Conservation (phyloP, 2,888 invertebrate species). For the Pyrrhosoma nymphula region DNA sequence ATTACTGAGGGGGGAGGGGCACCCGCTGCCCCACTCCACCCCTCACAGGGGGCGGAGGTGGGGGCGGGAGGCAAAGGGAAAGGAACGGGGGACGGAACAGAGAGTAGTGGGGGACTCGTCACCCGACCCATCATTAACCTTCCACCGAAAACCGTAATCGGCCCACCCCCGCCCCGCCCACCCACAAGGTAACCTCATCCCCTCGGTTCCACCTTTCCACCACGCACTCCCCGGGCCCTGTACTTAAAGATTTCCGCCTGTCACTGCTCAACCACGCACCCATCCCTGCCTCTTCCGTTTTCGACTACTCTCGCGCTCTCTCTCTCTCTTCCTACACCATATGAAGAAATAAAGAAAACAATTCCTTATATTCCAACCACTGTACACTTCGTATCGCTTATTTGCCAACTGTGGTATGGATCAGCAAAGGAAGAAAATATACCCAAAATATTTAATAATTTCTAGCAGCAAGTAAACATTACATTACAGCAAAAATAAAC, state of each 20-base stretch:
- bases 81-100: neutral
- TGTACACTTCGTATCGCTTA: neutral
- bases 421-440: too few species aligned
- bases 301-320: neutral
- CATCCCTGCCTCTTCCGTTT: neutral
- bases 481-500: too few species aligned
- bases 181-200: neutral
- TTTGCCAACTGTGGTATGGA: neutral
- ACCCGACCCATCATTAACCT: conserved; percentile 42
- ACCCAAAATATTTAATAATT: too few species aligned
- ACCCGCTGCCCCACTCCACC: neutral
- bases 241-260: conserved; percentile 45
- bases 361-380: neutral
- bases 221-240: conserved; percentile 37
- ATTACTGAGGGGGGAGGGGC: conserved; percentile 22
- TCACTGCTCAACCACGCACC: neutral
- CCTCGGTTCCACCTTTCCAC: conserved; percentile 14
- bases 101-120: neutral
- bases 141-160: neutral
- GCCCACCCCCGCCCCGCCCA: conserved; percentile 19
- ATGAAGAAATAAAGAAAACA: neutral
- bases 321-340: neutral
- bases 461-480: too few species aligned
- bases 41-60: neutral
- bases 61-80: neutral